Evolutionary conservation across 2,888 invertebrate genomes (phyloP).

Genomic region (Apeira syringaria): DNA sequence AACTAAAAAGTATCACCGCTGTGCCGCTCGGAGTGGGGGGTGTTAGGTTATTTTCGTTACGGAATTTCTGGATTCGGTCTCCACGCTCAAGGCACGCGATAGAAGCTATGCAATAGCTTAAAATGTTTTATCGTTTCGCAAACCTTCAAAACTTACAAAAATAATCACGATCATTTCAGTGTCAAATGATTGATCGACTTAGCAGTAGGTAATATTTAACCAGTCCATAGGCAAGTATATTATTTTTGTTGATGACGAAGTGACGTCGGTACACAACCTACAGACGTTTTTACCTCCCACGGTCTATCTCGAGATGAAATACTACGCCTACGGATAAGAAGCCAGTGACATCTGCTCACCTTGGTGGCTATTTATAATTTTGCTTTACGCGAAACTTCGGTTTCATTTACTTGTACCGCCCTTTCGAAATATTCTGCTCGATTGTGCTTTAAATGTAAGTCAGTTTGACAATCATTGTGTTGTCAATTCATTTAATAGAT

Average conservation of each 20-base stretch:
- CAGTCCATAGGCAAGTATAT: conserved; percentile 28
- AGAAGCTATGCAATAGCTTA: too few species aligned
- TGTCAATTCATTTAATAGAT: too few species aligned
- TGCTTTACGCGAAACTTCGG: conserved; percentile 26
- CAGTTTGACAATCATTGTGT: too few species aligned
- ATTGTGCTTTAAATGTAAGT: too few species aligned
- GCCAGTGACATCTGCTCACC: conserved; percentile 53
- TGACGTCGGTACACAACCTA: conserved; percentile 7
- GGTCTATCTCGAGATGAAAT: conserved; percentile 26
- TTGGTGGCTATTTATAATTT: conserved; percentile 47
- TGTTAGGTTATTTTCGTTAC: too few species aligned
- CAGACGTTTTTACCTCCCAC: conserved; percentile 26
- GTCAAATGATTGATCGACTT: conserved; percentile 28
- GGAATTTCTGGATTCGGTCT: too few species aligned
- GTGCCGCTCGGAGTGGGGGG: too few species aligned
- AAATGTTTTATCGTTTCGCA: too few species aligned
- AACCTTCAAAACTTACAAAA: too few species aligned
- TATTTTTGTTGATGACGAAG: conserved; percentile 38
- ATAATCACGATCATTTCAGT: conserved; percentile 33
- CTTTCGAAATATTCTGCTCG: too few species aligned
- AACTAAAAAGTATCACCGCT: too few species aligned
- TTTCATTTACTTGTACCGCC: conserved; percentile 26
- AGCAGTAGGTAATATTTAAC: conserved; percentile 14
- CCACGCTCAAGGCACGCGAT: too few species aligned
- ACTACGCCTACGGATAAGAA: conserved; percentile 46